Conservation (phyloP, 2,113 vertebrate genomes). For the Hemiprocne comata region DNA sequence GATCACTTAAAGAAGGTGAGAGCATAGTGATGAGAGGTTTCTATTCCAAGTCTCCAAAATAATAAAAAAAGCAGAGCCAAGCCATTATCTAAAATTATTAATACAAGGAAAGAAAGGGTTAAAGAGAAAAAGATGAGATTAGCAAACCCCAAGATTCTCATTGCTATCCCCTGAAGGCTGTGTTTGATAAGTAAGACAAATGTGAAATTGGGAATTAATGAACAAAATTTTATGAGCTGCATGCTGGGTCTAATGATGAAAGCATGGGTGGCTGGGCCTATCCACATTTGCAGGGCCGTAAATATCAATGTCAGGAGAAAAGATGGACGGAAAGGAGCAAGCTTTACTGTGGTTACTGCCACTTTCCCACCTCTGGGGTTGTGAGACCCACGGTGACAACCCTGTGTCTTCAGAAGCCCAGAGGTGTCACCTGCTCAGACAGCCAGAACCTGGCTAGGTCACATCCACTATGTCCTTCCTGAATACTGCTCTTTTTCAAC, state of each 20-base stretch:
- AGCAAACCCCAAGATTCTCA: background rate
- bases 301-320: conserved; percentile 9
- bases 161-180: background rate
- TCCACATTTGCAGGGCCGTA: background rate
- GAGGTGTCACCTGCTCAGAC: background rate
- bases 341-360: background rate
- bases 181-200: conserved; percentile 27
- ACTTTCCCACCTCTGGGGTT: background rate
- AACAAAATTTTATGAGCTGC: conserved; percentile 11
- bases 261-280: background rate
- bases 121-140: background rate
- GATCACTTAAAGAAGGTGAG: background rate
- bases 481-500: background rate
- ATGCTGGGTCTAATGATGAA: conserved; percentile 38
- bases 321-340: conserved; percentile 8
- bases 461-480: background rate
- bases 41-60: background rate
- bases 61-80: background rate
- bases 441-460: background rate
- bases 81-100: background rate
- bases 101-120: background rate
- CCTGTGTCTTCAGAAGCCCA: background rate
- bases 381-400: background rate
- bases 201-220: conserved; percentile 13
- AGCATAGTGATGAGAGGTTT: background rate